Conservation (phyloP, 1,140 invertebrate genomes). For the Gryllus bimaculatus region DNA sequence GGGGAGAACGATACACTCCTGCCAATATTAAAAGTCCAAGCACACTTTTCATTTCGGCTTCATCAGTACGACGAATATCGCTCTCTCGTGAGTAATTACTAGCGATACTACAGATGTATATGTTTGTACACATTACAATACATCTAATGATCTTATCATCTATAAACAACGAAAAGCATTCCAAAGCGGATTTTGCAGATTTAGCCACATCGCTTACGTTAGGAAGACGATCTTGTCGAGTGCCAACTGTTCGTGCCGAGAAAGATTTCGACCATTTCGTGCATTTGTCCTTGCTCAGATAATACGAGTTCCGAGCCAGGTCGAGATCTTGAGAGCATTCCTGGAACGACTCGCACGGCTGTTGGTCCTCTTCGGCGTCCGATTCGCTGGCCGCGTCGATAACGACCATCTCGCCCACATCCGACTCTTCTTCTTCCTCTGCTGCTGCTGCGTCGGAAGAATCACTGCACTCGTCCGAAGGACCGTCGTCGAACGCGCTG, state of each 20-base stretch:
- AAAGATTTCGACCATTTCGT: neutral
- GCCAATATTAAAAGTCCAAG: conserved; percentile 24
- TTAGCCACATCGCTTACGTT: conserved; percentile 10
- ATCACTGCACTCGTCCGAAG: too few relatives aligned
- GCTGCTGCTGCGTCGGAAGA: too few relatives aligned
- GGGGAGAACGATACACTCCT: conserved; percentile 15
- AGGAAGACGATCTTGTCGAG: neutral
- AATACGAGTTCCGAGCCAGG: too few relatives aligned
- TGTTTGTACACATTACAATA: conserved; percentile 22
- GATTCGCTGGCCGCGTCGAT: too few relatives aligned
- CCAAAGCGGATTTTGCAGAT: conserved; percentile 8
- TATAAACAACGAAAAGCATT: conserved; percentile 13
- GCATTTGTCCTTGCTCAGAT: neutral
- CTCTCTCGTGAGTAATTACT: neutral
- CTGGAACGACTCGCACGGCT: too few relatives aligned
- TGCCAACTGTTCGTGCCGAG: neutral
- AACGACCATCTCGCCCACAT: too few relatives aligned
- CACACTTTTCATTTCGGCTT: conserved; percentile 23
- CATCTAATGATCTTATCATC: neutral
- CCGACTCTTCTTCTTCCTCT: too few relatives aligned
- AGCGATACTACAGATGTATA: conserved; percentile 10
- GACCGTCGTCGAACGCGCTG: too few relatives aligned
- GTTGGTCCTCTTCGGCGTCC: too few relatives aligned
- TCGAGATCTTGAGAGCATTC: too few relatives aligned
- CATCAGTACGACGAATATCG: conserved; percentile 5